Evolutionary conservation across 2,797 vertebrate species (phyloP), one percentile per base, ranked within the genome.

Genomic region (Trachops cirrhosus): DNA sequence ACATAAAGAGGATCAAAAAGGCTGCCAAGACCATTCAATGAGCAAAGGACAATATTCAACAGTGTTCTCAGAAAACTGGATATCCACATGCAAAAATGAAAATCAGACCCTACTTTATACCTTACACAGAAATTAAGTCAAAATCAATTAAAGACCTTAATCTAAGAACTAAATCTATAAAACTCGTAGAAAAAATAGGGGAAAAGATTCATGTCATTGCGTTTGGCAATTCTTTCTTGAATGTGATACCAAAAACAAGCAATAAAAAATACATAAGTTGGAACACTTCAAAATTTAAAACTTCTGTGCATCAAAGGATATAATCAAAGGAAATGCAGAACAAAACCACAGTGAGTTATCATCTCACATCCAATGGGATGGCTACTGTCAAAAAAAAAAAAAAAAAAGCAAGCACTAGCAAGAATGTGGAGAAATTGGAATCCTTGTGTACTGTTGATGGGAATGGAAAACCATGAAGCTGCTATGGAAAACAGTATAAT

Each of bases 241-340:
- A 54, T 85, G 12, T 26, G n/a, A 64, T 22, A 71, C 22, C 26
- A 90, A 89, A 96, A 85, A 46, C 54, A 74, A 34, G 22, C 39
- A 89, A 67, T 46, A 46, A 85, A 84, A 78, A 59, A 59, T 34
- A 75, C 4, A 83, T 68, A 41, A 54, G 67, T 3, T 67, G 64
- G 18, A 67, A 6, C 11, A 48, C 62, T 50, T 70, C 37, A 94
- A 89, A 75, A 89, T 46, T 70, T 41, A 82, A 94, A 94, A 92
- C 18, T 52, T 89, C 37, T 87, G 2, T 62, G 26, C 7, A 77
- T 71, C 59, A 79, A 84, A 90, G 46, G 34, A 92, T 59, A 74
- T 62, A 71, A 80, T 41, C n/a, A n/a, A n/a, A n/a, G 41, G 37
- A 94, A 96, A 90, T 46, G 29, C 59, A 94, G 91, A 86, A 64